Base-by-base conservation (phyloP, 2,113 vertebrate species). In the Aphyosemion australe region DNA sequence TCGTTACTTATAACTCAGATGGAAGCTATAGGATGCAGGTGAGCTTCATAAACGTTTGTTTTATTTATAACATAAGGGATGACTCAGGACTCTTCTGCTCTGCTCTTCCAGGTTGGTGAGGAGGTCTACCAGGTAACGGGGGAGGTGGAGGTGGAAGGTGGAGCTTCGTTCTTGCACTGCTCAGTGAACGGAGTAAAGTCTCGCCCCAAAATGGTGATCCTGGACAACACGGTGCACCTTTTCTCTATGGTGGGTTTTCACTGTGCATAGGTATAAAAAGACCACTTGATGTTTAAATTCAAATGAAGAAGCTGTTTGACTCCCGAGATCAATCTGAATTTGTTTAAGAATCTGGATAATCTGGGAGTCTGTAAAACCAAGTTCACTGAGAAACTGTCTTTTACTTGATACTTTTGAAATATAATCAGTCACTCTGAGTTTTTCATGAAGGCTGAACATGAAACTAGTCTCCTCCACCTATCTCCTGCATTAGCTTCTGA, bases 1-100 rank as follows among this genome's bases (percentile, higher is more conserved):
- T 90, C 74, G 82, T 97, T 43, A 84, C 72, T 1, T 98, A 98
- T 80, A 95, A 94, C 85, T 88, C 58, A 47, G 95, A 95, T 47
- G 94, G 95, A 15, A 96, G 94, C 14, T 98, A 96, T 69, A 91
- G 70, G n/a, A 95, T 99, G 94, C 91, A 95, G 96, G 97, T 98
- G 91, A 91, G 74, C 55, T n/a, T 41, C 11, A 18, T 16, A 3
- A 31, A 19, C 47, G 14, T 19, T 26, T 0, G 9, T 48, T 59
- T 18, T 26, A 1, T 26, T 26, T 26, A 26, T 26, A 26, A 26
- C 5, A 26, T 37, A 6, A 6, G 14, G 43, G 1, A 45, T 15
- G 14, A 45, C 14, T 15, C 43, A 45, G 43, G 14, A 45, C 14
- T 47, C n/a, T 47, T 9, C 16, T 47, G 16, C 3, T 11, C 14